A percentile compares a stretch with the other conserved stretches of the same genome.
These are phyloP conservation scores for Trypoxylon attenuatum DNA, from an alignment of 2,888 invertebrate genomes.

Conservation along the genomic window DNA sequence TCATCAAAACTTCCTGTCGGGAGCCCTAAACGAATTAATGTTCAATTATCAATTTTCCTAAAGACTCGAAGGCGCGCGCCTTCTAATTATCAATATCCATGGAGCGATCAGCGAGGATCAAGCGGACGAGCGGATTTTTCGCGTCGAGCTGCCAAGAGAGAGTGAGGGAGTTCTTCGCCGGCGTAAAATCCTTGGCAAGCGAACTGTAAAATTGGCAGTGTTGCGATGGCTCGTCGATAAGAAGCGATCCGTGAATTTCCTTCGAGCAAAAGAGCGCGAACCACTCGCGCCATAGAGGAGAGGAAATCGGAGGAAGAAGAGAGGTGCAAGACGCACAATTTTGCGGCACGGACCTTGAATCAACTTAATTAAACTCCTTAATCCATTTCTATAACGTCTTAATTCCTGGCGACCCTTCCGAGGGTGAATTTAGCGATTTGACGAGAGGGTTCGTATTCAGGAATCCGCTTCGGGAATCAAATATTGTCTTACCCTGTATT, in stretches of 20 bases:
- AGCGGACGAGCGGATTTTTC: not conserved
- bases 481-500: slow-evolving; percentile 45
- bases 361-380: slow-evolving; percentile 60
- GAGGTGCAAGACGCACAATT: slow-evolving; percentile 23
- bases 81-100: too few relatives aligned
- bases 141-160: not conserved
- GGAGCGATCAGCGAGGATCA: not conserved
- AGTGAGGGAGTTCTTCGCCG: slow-evolving; percentile 7
- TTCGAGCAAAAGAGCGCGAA: not conserved
- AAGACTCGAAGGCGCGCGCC: too few relatives aligned
- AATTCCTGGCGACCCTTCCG: too few relatives aligned
- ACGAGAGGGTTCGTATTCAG: too few relatives aligned
- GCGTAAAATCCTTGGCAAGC: slow-evolving; percentile 5
- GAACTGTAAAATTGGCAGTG: slow-evolving; percentile 14
- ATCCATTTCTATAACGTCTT: slow-evolving; percentile 60
- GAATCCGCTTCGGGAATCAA: slow-evolving; percentile 45
- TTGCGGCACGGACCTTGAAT: slow-evolving; percentile 49
- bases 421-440: too few relatives aligned
- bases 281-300: slow-evolving; percentile 25
- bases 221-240: not conserved
- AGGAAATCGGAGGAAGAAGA: slow-evolving; percentile 19
- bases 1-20: too few relatives aligned
- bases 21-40: too few relatives aligned
- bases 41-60: too few relatives aligned
- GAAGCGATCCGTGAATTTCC: slow-evolving; percentile 11